Percentiles rank a stretch among this genome's conserved stretches.
Conservation (phyloP, 2,113 vertebrate genomes). For the Actenoides lindsayi region DNA sequence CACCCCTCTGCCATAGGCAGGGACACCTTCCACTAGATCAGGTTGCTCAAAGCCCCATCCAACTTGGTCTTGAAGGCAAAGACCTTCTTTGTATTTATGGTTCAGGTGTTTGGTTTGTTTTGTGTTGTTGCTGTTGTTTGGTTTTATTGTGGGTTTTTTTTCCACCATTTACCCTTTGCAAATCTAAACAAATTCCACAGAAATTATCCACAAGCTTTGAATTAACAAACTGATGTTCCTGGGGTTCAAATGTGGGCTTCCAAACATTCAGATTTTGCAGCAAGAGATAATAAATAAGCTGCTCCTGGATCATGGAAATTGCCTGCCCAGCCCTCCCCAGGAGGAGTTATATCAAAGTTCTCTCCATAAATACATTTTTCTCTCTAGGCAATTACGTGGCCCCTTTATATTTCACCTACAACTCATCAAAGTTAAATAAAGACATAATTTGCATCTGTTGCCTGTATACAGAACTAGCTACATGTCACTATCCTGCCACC, state of each 20-base stretch:
- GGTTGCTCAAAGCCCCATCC: too few relatives aligned
- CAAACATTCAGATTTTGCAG: neutral
- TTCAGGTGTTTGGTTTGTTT: neutral
- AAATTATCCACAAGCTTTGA: neutral
- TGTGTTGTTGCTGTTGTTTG: neutral
- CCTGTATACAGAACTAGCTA: neutral
- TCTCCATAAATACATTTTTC: neutral
- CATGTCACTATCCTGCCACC: fast-evolving
- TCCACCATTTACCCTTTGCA: neutral
- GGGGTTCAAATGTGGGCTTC: neutral
- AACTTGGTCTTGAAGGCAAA: neutral
- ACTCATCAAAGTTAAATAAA: neutral
- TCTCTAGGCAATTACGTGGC: neutral
- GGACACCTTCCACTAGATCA: too few relatives aligned
- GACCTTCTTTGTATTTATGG: neutral
- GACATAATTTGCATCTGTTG: neutral
- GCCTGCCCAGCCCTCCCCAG: neutral
- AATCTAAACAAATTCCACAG: neutral
- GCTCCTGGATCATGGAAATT: neutral
- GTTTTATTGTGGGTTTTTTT: neutral
- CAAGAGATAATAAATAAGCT: neutral
- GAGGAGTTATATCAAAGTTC: neutral
- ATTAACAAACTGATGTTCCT: neutral
- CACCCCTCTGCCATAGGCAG: too few relatives aligned
- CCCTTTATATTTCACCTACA: neutral